phyloP scores from a whole-genome alignment of 1,140 invertebrate species.

The Melitaea cinxia region DNA sequence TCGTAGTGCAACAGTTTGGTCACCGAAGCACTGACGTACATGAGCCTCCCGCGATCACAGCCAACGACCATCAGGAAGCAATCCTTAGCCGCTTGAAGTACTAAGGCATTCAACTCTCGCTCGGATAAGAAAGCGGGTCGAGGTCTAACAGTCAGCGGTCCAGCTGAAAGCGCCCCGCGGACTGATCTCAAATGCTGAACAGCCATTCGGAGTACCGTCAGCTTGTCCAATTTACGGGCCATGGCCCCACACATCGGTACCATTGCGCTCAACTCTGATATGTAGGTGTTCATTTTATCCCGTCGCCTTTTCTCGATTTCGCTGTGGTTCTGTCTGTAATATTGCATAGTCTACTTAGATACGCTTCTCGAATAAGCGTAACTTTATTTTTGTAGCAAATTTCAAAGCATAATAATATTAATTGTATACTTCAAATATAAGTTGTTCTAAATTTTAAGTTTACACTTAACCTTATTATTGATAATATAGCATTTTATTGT shows the following conservation, averaged over 20 bases:
- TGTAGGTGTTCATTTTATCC: slow-evolving; percentile 98
- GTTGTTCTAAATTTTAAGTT: no score
- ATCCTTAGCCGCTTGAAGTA: slow-evolving; percentile 91
- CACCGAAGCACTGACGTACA: slow-evolving; percentile 96
- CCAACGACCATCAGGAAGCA: slow-evolving; percentile 97
- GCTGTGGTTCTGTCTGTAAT: slow-evolving; percentile 93
- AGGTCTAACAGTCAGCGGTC: slow-evolving; percentile 69
- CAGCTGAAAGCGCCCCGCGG: slow-evolving; percentile 57
- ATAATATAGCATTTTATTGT: no score
- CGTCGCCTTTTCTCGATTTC: slow-evolving; percentile 96
- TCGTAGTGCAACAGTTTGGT: slow-evolving; percentile 91
- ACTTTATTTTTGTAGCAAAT: no score
- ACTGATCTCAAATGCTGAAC: slow-evolving; percentile 91
- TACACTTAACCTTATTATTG: no score
- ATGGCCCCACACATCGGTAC: slow-evolving; percentile 97
- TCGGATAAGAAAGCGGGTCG: slow-evolving; percentile 95
- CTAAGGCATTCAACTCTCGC: slow-evolving; percentile 92
- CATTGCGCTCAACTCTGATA: slow-evolving; percentile 94
- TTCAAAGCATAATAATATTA: no score
- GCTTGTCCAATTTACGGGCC: slow-evolving; percentile 95
- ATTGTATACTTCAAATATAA: no score
- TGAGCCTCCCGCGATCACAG: slow-evolving; percentile 94
- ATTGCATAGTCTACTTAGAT: neutral
- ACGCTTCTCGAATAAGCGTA: no score
- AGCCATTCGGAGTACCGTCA: slow-evolving; percentile 96